Conservation (phyloP, 2,888 invertebrate species). For the Panzeria rudis region DNA sequence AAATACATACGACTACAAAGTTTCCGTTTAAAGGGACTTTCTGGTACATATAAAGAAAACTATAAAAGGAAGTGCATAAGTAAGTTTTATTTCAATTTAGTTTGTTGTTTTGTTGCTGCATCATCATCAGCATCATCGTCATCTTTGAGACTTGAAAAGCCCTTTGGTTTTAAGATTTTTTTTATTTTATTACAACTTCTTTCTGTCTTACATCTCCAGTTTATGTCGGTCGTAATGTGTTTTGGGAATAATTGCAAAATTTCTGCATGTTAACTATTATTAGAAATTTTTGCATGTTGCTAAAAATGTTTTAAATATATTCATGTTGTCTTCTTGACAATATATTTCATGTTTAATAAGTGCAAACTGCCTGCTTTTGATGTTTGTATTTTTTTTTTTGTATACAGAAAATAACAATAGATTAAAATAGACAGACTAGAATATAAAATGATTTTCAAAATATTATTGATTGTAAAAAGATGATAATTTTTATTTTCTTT, state of each 20-base stretch:
- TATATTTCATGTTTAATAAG: not conserved
- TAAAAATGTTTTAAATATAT: not conserved
- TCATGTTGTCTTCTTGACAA: conserved; percentile 13
- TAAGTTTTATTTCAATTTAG: conserved; percentile 21
- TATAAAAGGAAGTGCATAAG: conserved; percentile 9
- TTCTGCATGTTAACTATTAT: conserved; percentile 4
- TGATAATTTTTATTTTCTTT: no score
- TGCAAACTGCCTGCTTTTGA: not conserved
- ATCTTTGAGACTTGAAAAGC: conserved; percentile 6
- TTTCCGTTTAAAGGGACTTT: not conserved
- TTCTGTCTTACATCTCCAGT: no score
- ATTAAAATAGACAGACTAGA: not conserved
- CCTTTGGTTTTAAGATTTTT: not conserved
- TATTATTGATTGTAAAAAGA: not conserved
- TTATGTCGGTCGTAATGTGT: no score
- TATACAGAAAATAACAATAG: no score
- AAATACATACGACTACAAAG: not conserved
- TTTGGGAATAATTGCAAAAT: no score
- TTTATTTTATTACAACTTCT: no score
- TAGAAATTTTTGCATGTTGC: not conserved
- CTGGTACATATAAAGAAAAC: not conserved
- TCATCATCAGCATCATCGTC: not conserved
- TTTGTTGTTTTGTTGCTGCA: not conserved
- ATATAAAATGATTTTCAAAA: no score
- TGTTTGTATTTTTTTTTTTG: no score